Percentiles rank a stretch among this genome's conserved stretches.
These are phyloP conservation scores for Tetranychus cinnabarinus DNA, from an alignment of 1,140 invertebrate species.

Conservation along the genomic window DNA sequence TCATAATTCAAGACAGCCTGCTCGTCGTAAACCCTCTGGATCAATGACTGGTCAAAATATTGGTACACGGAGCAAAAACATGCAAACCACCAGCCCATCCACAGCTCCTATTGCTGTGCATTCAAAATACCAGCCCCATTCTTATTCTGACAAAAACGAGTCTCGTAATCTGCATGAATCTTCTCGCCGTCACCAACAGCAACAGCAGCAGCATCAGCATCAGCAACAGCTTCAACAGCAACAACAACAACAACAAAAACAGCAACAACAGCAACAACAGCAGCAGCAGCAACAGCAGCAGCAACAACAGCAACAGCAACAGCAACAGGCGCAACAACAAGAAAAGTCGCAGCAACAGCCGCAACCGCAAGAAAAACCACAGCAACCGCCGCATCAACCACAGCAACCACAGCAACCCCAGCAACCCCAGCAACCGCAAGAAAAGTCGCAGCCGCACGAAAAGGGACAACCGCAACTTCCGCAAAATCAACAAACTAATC, in stretches of 20 bases:
- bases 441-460: no score
- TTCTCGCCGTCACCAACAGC: background rate
- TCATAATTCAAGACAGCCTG: background rate
- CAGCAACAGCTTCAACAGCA: background rate
- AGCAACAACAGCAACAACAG: background rate
- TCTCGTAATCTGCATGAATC: background rate
- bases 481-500: background rate
- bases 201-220: background rate
- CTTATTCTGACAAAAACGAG: background rate
- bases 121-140: background rate
- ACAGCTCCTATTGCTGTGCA: background rate
- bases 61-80: background rate
- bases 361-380: background rate
- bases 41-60: background rate
- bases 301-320: background rate
- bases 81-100: background rate
- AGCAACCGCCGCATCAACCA: no score
- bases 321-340: background rate
- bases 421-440: no score
- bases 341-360: background rate
- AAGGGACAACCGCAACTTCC: no score
- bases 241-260: background rate
- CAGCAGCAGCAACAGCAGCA: conserved; percentile 1
- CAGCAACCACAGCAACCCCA: no score
- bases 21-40: background rate